Conservation (phyloP, 2,888 invertebrate genomes). For the Acrocyrtus sp. region DNA sequence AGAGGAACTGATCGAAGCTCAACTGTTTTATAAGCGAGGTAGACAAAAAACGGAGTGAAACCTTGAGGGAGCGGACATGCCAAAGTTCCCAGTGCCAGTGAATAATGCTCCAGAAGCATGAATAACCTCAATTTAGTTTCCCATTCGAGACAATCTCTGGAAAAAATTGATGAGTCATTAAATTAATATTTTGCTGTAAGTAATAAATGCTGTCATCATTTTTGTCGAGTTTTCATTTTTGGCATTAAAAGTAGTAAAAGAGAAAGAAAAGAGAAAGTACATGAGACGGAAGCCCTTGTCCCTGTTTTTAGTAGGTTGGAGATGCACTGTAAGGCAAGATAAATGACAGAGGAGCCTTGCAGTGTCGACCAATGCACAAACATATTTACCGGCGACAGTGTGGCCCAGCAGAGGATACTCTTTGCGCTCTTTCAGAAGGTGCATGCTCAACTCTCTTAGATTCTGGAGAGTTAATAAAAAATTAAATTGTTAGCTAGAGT, state of each 20-base stretch:
- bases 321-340: slow-evolving; percentile 75
- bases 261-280: slow-evolving; percentile 68
- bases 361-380: slow-evolving; percentile 83
- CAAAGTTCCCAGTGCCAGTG: slow-evolving; percentile 79
- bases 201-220: no score
- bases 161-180: slow-evolving; percentile 63
- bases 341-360: slow-evolving; percentile 81
- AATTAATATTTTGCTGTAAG: no score
- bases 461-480: slow-evolving; percentile 70
- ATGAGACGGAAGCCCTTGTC: slow-evolving; percentile 82
- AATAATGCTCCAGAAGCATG: slow-evolving; percentile 82
- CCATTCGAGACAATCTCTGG: slow-evolving; percentile 79
- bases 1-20: slow-evolving; percentile 81
- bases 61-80: slow-evolving; percentile 88
- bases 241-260: slow-evolving; percentile 4
- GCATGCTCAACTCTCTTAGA: slow-evolving; percentile 85
- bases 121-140: slow-evolving; percentile 79
- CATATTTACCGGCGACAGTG: slow-evolving; percentile 83
- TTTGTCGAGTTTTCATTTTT: neutral
- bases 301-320: slow-evolving; percentile 76
- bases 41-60: slow-evolving; percentile 89
- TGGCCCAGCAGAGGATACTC: slow-evolving; percentile 77
- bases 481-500: neutral
- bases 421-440: slow-evolving; percentile 74
- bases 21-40: slow-evolving; percentile 83